phyloP scores from a whole-genome alignment of 1,140 invertebrate genomes.

The Euura saliciscinereae region DNA sequence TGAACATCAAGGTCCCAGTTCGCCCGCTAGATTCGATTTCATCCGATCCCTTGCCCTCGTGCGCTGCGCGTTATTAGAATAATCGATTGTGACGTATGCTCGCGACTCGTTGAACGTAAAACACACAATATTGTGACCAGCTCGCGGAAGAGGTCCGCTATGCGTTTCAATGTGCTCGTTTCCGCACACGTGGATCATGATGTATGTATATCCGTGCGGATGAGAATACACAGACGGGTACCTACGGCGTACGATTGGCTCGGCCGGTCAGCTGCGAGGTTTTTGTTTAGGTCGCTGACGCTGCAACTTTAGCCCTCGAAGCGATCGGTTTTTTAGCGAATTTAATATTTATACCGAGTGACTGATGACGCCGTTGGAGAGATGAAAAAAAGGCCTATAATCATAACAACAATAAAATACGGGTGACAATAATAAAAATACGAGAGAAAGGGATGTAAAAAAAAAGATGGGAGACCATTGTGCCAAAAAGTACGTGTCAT shows the following conservation, averaged over 20 bases:
- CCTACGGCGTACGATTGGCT: not conserved
- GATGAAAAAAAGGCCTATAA: no score
- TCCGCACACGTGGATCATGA: not conserved
- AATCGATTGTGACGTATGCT: not conserved
- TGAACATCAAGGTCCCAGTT: not conserved
- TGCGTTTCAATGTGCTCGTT: not conserved
- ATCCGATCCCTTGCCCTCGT: not conserved
- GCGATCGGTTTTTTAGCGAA: conserved; percentile 55
- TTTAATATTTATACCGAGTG: conserved; percentile 61
- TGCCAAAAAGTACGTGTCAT: conserved; percentile 57
- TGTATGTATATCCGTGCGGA: not conserved
- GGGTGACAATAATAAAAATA: not conserved
- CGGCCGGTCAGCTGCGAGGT: conserved; percentile 53
- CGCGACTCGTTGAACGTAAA: no score
- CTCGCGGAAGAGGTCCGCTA: no score
- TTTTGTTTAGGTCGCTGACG: conserved; percentile 55
- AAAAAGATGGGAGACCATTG: conserved; percentile 57
- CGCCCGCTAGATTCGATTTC: not conserved
- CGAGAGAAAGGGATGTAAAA: conserved; percentile 25
- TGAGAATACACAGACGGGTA: no score
- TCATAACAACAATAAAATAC: not conserved
- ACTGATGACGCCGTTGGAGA: conserved; percentile 53
- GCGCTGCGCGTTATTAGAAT: not conserved
- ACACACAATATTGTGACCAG: no score
- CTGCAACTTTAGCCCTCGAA: conserved; percentile 55